phyloP scores from a whole-genome alignment of 2,797 vertebrate species.

The Falco rusticolus region DNA sequence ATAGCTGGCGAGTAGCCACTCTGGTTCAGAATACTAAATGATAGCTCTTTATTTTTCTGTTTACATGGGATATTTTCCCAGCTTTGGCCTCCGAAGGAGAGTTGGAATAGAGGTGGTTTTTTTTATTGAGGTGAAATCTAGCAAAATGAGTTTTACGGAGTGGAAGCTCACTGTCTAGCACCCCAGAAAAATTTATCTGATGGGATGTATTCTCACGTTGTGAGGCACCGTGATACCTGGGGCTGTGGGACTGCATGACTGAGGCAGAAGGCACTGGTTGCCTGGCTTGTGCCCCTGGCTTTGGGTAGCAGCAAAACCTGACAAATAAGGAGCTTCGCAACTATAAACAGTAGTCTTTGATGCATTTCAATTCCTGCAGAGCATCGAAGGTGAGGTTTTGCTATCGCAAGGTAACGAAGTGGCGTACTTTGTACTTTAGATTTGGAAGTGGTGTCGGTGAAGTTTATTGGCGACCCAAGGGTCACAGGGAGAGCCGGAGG shows the following conservation, averaged over 20 bases:
- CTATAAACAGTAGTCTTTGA: not conserved
- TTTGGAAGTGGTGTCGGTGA: not conserved
- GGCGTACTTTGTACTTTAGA: accelerated
- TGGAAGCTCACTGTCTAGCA: not conserved
- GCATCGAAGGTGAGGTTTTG: not conserved
- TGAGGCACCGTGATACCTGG: not conserved
- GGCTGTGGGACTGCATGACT: accelerated
- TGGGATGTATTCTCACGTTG: not conserved
- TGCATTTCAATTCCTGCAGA: not conserved
- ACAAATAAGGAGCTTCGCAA: not conserved
- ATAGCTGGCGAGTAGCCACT: not conserved
- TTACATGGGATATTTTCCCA: not conserved
- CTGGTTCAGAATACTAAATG: conserved; percentile 8
- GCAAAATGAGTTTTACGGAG: not conserved
- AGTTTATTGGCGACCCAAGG: not conserved
- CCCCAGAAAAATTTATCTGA: not conserved
- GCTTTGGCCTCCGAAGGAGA: not conserved
- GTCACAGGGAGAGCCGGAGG: accelerated
- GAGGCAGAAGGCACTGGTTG: not conserved
- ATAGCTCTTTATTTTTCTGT: conserved; percentile 24
- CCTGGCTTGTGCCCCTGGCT: not conserved
- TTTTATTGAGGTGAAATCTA: not conserved
- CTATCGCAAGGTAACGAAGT: not conserved
- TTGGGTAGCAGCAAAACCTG: not conserved
- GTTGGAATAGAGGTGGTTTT: not conserved